phyloP scores from a whole-genome alignment of 2,113 vertebrate genomes.

The human region GRCh38 chr2:224209001-224209500 shows the following conservation, averaged over 20 bases:
- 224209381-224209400: neutral
- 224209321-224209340: rapidly evolving
- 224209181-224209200: neutral
- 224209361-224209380: neutral
- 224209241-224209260: neutral
- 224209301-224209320: neutral
- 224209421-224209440: neutral
- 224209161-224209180: neutral
- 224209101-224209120: neutral
- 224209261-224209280: neutral
- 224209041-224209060: neutral
- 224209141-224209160: neutral
- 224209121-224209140: neutral
- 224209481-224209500: neutral
- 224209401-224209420: neutral
- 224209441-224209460: neutral
- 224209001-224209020: neutral
- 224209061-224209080: neutral
- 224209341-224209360: neutral
- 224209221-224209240: neutral
- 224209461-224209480: neutral
- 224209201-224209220: neutral
- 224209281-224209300: neutral
- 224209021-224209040: neutral
- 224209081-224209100: neutral